A percentile compares a stretch with the other conserved stretches of the same genome.
These are phyloP conservation scores for Adrianichthys oophorus DNA, from an alignment of 2,797 vertebrate genomes.

Conservation along the genomic window DNA sequence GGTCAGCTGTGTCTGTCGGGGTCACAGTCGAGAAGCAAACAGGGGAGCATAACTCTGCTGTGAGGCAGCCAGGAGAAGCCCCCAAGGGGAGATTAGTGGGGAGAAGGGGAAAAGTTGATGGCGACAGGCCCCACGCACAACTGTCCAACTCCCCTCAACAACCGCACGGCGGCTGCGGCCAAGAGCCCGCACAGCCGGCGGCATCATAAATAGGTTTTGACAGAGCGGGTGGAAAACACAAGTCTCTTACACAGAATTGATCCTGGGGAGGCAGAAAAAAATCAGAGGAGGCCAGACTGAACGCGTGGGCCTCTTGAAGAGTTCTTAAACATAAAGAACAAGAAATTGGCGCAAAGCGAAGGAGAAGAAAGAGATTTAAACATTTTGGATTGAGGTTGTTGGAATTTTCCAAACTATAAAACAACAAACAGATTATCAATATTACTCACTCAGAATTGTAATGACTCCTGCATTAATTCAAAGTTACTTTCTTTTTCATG, in stretches of 20 bases:
- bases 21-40: conserved; percentile 35
- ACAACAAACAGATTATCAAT: too few relatives aligned
- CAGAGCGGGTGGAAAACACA: conserved; percentile 44
- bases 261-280: conserved; percentile 52
- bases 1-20: conserved; percentile 18
- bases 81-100: conserved; percentile 49
- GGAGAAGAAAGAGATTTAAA: conserved; percentile 17
- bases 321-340: conserved; percentile 30
- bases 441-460: too few relatives aligned
- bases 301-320: conserved; percentile 42
- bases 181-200: conserved; percentile 41
- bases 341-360: conserved; percentile 13
- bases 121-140: conserved; percentile 31
- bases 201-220: conserved; percentile 55
- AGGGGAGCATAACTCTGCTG: conserved; percentile 34
- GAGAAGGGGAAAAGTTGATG: conserved; percentile 20
- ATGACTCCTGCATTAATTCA: too few relatives aligned
- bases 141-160: conserved; percentile 19
- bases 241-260: conserved; percentile 47
- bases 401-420: too few relatives aligned
- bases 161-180: conserved; percentile 33
- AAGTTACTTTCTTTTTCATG: too few relatives aligned
- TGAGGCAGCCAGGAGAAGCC: conserved; percentile 33
- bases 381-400: too few relatives aligned
- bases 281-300: conserved; percentile 46